A percentile compares a stretch with the other conserved stretches of the same genome.
Conservation (phyloP, 1,140 invertebrate species). For the Meteorus sp. region DNA sequence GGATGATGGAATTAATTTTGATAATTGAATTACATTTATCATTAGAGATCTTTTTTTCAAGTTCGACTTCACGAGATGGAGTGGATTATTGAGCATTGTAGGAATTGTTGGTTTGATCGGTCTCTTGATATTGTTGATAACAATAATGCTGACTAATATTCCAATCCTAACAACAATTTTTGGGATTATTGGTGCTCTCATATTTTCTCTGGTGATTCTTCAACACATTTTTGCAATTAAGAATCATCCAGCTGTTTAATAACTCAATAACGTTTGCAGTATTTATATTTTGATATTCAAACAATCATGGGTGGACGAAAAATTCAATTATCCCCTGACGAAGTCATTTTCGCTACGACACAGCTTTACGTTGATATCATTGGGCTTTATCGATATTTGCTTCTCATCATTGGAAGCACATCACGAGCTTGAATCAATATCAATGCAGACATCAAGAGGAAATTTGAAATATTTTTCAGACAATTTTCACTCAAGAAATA, state of each 20-base stretch:
- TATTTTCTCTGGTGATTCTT: slow-evolving; percentile 39
- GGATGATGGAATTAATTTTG: neutral
- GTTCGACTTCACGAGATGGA: slow-evolving; percentile 65
- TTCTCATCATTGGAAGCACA: slow-evolving; percentile 40
- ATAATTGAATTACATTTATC: neutral
- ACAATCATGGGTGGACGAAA: slow-evolving; percentile 69
- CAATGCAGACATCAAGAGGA: no score
- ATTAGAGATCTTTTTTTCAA: slow-evolving; percentile 46
- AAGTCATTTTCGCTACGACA: slow-evolving; percentile 66
- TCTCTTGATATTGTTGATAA: slow-evolving; percentile 54
- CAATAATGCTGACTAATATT: slow-evolving; percentile 44
- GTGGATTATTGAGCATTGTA: slow-evolving; percentile 59
- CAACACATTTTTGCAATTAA: slow-evolving; percentile 7
- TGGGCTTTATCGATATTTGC: slow-evolving; percentile 67
- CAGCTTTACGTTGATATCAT: slow-evolving; percentile 68
- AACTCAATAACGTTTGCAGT: slow-evolving; percentile 52
- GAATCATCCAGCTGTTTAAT: neutral
- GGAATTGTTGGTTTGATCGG: slow-evolving; percentile 59
- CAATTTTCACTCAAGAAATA: no score
- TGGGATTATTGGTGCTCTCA: slow-evolving; percentile 57
- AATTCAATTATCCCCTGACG: slow-evolving; percentile 66
- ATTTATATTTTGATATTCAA: slow-evolving; percentile 70
- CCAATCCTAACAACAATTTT: slow-evolving; percentile 51
- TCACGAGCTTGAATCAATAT: neutral
- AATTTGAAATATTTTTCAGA: no score